These are phyloP conservation scores for Metaphire vulgaris DNA, from an alignment of 1,140 invertebrate genomes.

Conservation along the genomic window DNA sequence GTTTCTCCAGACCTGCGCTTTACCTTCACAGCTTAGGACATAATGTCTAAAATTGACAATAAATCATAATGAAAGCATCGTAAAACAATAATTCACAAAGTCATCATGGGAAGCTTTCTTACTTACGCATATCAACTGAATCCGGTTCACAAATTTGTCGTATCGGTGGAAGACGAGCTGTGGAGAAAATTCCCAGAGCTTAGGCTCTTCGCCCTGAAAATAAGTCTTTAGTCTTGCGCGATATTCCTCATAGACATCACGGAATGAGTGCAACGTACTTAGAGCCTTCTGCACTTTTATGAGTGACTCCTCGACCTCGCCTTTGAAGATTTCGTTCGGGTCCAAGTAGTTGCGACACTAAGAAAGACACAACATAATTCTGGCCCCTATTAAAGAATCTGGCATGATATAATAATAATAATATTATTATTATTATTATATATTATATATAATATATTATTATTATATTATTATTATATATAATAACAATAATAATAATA, in stretches of 20 bases:
- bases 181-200: conserved; percentile 81
- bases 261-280: conserved; percentile 66
- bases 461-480: not conserved
- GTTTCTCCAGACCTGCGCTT: too few species aligned
- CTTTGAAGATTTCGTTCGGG: conserved; percentile 72
- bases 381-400: too few species aligned
- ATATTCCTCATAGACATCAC: conserved; percentile 61
- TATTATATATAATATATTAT: too few species aligned
- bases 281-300: conserved; percentile 82
- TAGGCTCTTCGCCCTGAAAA: conserved; percentile 55
- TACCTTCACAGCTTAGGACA: too few species aligned
- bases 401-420: too few species aligned
- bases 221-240: conserved; percentile 63
- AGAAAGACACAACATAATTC: conserved; percentile 1
- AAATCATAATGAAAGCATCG: not conserved
- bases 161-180: conserved; percentile 77
- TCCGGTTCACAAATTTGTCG: conserved; percentile 72
- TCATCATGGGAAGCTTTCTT: too few species aligned
- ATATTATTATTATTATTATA: too few species aligned
- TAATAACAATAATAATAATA: not conserved
- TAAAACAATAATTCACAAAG: not conserved
- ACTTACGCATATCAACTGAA: conserved; percentile 75
- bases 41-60: not conserved
- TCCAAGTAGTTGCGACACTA: conserved; percentile 64
- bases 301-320: conserved; percentile 57